A percentile compares a stretch with the other conserved stretches of the same genome.
phyloP scores from a whole-genome alignment of 1,140 invertebrate genomes.

The Drosophila pectinifera region DNA sequence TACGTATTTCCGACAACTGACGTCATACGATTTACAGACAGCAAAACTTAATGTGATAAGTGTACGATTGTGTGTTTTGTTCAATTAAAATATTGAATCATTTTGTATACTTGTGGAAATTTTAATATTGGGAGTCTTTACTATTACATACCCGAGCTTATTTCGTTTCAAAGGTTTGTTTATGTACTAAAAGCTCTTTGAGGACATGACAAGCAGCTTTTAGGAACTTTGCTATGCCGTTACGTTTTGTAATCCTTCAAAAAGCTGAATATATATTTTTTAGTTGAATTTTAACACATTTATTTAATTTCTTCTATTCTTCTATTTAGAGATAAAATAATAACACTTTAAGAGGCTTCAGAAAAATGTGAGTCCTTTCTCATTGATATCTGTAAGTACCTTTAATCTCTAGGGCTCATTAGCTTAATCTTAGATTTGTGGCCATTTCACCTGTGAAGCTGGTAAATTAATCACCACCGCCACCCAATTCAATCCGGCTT shows the following conservation, averaged over 20 bases:
- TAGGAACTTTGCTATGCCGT: neutral
- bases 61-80: slow-evolving; percentile 62
- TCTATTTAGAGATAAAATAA: neutral
- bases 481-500: slow-evolving; percentile 14
- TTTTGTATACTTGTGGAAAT: slow-evolving; percentile 30
- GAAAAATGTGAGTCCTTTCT: no score
- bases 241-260: neutral
- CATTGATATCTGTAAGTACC: neutral
- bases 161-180: no score
- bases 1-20: slow-evolving; percentile 23
- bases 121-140: no score
- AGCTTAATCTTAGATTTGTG: neutral
- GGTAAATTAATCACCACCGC: slow-evolving; percentile 27
- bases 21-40: slow-evolving; percentile 36
- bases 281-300: neutral
- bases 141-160: no score
- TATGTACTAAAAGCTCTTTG: slow-evolving; percentile 13
- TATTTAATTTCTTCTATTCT: neutral
- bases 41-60: slow-evolving; percentile 61
- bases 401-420: slow-evolving; percentile 4
- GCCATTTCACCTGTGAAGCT: neutral
- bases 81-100: slow-evolving; percentile 52
- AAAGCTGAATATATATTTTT: neutral
- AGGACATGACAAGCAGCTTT: neutral
- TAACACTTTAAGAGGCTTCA: no score